Percentiles rank a stretch among this genome's conserved stretches.
These are phyloP conservation scores for Caenorhabditis angaria DNA, from an alignment of 2,888 invertebrate species.

Conservation along the genomic window DNA sequence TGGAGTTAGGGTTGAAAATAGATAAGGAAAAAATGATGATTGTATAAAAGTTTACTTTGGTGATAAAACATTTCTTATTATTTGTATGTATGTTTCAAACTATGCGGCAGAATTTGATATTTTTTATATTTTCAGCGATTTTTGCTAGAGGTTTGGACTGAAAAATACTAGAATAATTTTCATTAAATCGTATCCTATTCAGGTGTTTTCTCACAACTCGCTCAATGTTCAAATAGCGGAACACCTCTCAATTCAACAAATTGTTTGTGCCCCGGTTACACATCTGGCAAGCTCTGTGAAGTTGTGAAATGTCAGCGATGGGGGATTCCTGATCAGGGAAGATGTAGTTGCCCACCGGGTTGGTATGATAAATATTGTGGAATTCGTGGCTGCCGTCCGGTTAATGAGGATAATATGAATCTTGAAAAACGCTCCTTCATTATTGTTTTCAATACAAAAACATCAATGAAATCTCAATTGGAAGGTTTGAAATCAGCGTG, in stretches of 20 bases:
- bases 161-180: not conserved
- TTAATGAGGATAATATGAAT: conserved; percentile 35
- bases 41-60: conserved; percentile 2
- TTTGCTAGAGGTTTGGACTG: not conserved
- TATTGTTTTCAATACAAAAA: conserved; percentile 36
- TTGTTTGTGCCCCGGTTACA: conserved; percentile 35
- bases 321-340: conserved; percentile 32
- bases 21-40: not conserved
- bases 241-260: conserved; percentile 33
- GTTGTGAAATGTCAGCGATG: conserved; percentile 35
- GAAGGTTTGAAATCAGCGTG: conserved; percentile 19
- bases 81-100: too few relatives aligned
- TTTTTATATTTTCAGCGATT: not conserved
- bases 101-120: not conserved
- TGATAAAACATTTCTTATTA: not conserved
- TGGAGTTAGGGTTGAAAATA: conserved; percentile 13
- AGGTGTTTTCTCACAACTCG: conserved; percentile 1
- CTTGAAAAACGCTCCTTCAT: conserved; percentile 28
- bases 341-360: conserved; percentile 45
- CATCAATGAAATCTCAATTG: conserved; percentile 24
- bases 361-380: conserved; percentile 44
- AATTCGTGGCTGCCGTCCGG: conserved; percentile 44
- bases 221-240: conserved; percentile 24
- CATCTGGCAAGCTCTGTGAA: conserved; percentile 33
- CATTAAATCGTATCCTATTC: not conserved